Percentiles rank a stretch among this genome's conserved stretches.
These are phyloP conservation scores for Eremophila alpestris DNA, from an alignment of 2,797 vertebrate genomes.

Conservation along the genomic window DNA sequence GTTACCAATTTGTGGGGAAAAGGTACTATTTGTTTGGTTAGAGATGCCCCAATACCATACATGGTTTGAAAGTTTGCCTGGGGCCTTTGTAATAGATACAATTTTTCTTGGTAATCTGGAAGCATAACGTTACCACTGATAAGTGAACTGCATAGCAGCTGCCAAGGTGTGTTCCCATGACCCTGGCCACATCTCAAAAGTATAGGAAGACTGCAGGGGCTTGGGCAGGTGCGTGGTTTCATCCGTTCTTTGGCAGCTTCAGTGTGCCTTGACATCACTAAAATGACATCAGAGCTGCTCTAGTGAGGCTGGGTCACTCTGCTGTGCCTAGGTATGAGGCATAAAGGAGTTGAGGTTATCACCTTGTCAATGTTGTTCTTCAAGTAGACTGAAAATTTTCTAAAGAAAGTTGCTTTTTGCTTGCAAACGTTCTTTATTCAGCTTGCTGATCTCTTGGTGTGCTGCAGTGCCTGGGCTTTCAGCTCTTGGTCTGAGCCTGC, in stretches of 20 bases:
- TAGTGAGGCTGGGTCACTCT: background rate
- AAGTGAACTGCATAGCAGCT: background rate
- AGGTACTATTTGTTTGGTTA: background rate
- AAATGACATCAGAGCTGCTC: background rate
- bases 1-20: background rate
- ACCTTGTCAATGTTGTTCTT: background rate
- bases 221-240: background rate
- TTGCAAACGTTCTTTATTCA: background rate
- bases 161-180: background rate
- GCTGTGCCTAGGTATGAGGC: background rate
- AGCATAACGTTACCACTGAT: background rate
- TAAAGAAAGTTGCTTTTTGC: background rate
- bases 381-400: background rate
- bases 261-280: background rate
- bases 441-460: background rate
- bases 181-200: background rate
- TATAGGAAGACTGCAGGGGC: background rate
- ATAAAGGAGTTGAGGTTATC: background rate
- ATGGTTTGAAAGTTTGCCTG: background rate
- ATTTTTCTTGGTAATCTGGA: background rate
- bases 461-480: background rate
- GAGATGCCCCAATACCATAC: background rate
- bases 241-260: background rate
- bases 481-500: background rate
- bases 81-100: rapidly evolving